Base-by-base conservation (phyloP, 2,113 vertebrate genomes). In the Buteo buteo region DNA sequence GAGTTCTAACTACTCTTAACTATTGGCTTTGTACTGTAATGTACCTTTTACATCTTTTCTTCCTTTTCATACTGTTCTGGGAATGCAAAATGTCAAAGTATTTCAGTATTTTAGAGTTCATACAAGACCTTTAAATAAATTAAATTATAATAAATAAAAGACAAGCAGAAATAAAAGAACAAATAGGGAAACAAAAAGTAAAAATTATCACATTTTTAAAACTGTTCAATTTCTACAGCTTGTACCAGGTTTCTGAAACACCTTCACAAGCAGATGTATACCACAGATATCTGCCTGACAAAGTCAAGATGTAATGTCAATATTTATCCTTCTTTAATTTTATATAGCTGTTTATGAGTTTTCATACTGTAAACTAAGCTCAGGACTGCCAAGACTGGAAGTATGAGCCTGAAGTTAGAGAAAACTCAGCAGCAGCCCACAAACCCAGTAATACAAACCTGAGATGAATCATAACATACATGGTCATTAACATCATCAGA, bases 241-340 rank as follows among this genome's bases (percentile, higher is more conserved):
- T 85, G 11, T 61, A 8, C 44, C 50, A 61, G 59, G 65, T 61
- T 94, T 71, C 45, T 90, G 65, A 74, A 81, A 78, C 36, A 90
- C 16, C 45, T 73, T 40, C 45, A 78, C 16, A 17, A 28, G 21
- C 21, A 85, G 26, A 84, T 0, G 0, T 10, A 29, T 1, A 25
- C 49, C 58, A 77, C 29, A 84, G n/a, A n/a, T n/a, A 84, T 13
- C 38, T 73, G 44, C 26, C 74, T 65, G 86, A 82, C 34, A 34
- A 84, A 65, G 65, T 42, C 36, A 52, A 78, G 50, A 70, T 4
- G n/a, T 3, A 45, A 65, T 17, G 31, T 50, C 65, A 85, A 12
- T 82, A 78, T 79, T 90, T 82, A 65, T 29, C 31, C 10, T 65
- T 73, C 4, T 78, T 82, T 38, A 17, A 82, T 70, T 92, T 82